phyloP scores from a whole-genome alignment of 2,888 invertebrate genomes.

The Erynnis tages region DNA sequence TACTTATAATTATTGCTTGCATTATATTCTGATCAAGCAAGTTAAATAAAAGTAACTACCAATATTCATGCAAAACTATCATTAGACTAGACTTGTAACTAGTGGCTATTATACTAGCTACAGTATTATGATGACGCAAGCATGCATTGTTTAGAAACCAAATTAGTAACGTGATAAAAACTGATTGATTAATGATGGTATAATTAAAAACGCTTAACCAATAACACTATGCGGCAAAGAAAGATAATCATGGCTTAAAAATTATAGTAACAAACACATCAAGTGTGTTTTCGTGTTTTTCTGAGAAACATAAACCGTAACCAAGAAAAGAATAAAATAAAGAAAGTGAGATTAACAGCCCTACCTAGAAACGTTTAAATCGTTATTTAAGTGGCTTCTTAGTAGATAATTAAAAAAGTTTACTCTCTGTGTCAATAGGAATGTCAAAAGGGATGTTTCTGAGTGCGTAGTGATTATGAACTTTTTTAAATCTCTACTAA shows the following conservation, averaged over 20 bases:
- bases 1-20: too few relatives aligned
- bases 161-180: background rate
- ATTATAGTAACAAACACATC: background rate
- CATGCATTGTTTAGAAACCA: background rate
- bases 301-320: slow-evolving; percentile 12
- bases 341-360: too few relatives aligned
- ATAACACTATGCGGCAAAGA: background rate
- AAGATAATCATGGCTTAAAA: background rate
- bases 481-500: too few relatives aligned
- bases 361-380: too few relatives aligned
- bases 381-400: too few relatives aligned
- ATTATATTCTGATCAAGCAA: too few relatives aligned
- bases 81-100: background rate
- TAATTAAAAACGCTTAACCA: background rate
- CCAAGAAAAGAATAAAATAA: slow-evolving; percentile 11
- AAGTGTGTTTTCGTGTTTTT: background rate
- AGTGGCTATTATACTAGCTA: background rate
- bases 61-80: slow-evolving; percentile 3
- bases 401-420: too few relatives aligned
- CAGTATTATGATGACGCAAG: background rate
- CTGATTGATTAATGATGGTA: background rate
- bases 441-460: too few relatives aligned
- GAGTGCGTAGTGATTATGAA: too few relatives aligned
- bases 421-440: too few relatives aligned
- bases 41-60: too few relatives aligned